Evolutionary conservation across 2,888 invertebrate species (phyloP).

Genomic region (Eupithecia subfuscata): DNA sequence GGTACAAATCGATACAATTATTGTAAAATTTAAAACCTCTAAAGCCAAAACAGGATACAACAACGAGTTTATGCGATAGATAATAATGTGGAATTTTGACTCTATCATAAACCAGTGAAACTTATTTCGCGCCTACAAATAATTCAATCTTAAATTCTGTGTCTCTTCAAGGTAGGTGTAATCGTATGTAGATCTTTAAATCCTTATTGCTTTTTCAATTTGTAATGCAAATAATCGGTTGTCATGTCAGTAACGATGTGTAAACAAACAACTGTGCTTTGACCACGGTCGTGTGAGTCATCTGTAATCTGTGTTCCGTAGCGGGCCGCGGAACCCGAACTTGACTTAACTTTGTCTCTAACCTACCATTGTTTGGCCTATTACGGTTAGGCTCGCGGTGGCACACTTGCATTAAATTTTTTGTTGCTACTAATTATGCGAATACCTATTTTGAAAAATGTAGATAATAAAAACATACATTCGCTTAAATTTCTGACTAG

Average conservation of each 20-base stretch:
- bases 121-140: not conserved
- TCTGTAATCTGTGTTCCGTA: slow-evolving; percentile 34
- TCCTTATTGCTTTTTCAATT: slow-evolving; percentile 28
- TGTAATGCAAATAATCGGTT: slow-evolving; percentile 34
- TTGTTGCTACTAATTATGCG: not conserved
- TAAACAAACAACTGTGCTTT: slow-evolving; percentile 53
- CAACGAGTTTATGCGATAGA: slow-evolving; percentile 19
- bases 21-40: not conserved
- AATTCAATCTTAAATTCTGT: slow-evolving; percentile 15
- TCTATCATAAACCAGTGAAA: not conserved
- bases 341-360: slow-evolving; percentile 30
- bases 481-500: not conserved
- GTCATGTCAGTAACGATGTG: slow-evolving; percentile 40
- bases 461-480: not conserved
- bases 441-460: not conserved
- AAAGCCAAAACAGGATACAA: slow-evolving; percentile 19
- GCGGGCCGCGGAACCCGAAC: slow-evolving; percentile 32
- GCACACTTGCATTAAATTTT: slow-evolving; percentile 9
- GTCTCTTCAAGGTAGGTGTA: slow-evolving; percentile 30
- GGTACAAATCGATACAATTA: not conserved
- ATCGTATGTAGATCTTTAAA: slow-evolving; percentile 20
- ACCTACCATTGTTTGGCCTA: slow-evolving; percentile 27
- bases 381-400: slow-evolving; percentile 17
- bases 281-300: slow-evolving; percentile 48
- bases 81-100: not conserved